phyloP scores from a whole-genome alignment of 2,113 vertebrate genomes.

The Falcunculus frontatus region DNA sequence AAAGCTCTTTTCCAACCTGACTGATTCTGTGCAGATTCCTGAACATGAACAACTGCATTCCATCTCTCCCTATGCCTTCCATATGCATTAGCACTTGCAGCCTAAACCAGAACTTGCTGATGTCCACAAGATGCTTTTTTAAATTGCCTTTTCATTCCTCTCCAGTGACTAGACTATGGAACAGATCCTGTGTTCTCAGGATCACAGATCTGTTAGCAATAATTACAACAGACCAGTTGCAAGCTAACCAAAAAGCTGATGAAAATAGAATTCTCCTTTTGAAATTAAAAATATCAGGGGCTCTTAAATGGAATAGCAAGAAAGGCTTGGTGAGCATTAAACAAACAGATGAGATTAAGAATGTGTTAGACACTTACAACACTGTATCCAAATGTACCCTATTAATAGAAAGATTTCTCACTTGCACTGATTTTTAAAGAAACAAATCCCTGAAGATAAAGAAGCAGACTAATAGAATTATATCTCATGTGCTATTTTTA shows the following conservation, averaged over 20 bases:
- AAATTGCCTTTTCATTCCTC: not conserved
- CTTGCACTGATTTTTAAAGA: not conserved
- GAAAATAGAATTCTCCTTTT: not conserved
- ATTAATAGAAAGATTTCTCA: constrained; percentile 20
- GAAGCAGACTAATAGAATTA: not conserved
- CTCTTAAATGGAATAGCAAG: not conserved
- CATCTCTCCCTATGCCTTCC: not conserved
- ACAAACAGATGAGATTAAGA: constrained; percentile 12
- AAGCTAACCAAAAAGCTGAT: not conserved
- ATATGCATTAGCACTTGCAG: not conserved
- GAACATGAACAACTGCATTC: not conserved
- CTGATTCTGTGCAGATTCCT: not conserved
- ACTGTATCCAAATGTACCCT: not conserved
- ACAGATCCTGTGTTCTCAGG: not conserved
- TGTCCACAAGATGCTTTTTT: not conserved
- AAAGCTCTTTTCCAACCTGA: not conserved
- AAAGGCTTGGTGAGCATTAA: not conserved
- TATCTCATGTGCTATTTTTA: not conserved
- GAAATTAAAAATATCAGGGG: not conserved
- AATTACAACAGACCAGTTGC: not conserved
- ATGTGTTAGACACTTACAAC: constrained; percentile 1
- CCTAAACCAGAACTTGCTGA: not conserved
- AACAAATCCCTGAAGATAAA: not conserved
- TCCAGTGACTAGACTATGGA: not conserved
- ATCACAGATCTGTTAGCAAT: not conserved